phyloP scores from a whole-genome alignment of 37 sponge, comb jelly and placozoan species.

The Ianthella basta region DNA sequence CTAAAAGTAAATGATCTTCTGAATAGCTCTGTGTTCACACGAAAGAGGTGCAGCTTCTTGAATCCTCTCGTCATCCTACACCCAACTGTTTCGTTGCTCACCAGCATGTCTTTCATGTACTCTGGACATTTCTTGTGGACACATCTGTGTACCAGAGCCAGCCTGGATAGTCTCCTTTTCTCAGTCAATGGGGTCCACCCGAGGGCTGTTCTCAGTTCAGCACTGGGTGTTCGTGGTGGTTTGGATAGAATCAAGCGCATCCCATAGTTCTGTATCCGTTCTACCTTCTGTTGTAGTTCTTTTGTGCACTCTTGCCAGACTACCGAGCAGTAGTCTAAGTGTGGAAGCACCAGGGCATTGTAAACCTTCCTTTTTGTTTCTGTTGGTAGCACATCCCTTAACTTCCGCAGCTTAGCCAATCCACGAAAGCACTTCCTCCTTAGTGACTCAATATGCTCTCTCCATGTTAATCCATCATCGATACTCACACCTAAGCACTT shows the following conservation, averaged over 20 bases:
- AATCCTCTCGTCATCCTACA: no score
- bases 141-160: not conserved
- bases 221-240: slow-evolving; percentile 15
- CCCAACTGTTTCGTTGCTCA: no score
- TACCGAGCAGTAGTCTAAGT: slow-evolving; percentile 32
- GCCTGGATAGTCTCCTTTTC: not conserved
- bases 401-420: not conserved
- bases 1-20: no score
- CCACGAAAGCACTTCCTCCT: slow-evolving; percentile 22
- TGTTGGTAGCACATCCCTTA: slow-evolving; percentile 11
- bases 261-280: slow-evolving; percentile 31
- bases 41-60: no score
- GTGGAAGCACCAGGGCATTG: slow-evolving; percentile 11
- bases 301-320: slow-evolving; percentile 27
- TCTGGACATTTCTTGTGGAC: not conserved
- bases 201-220: not conserved
- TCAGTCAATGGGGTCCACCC: not conserved
- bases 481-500: slow-evolving; percentile 31
- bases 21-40: no score
- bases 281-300: not conserved
- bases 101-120: no score
- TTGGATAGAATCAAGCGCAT: slow-evolving; percentile 21
- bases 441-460: slow-evolving; percentile 4
- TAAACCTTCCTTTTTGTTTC: not conserved
- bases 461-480: slow-evolving; percentile 31